Conservation (phyloP, 2,888 invertebrate genomes). For the Netelia inedita region DNA sequence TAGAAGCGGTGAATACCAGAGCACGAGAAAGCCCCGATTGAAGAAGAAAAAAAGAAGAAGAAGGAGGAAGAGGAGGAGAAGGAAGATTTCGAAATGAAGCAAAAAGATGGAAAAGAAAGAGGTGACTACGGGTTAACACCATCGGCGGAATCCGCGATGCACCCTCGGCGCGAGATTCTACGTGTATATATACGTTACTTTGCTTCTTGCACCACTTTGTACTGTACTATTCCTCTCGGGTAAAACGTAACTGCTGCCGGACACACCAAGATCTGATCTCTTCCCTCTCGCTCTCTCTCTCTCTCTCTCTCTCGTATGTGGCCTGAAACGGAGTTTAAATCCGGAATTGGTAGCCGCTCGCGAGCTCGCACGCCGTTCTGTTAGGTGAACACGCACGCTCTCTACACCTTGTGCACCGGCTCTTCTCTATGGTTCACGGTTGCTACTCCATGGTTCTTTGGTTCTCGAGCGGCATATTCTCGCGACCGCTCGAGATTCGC, state of each 20-base stretch:
- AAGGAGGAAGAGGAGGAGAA: constrained; percentile 5
- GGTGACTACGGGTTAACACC: constrained; percentile 64
- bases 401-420: not conserved
- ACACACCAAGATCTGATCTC: constrained; percentile 73
- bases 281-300: constrained; percentile 59
- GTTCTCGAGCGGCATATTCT: constrained; percentile 32
- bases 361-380: constrained; percentile 49
- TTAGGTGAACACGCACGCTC: constrained; percentile 46
- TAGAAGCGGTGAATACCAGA: constrained; percentile 48
- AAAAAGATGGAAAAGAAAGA: constrained; percentile 53
- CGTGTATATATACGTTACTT: constrained; percentile 26
- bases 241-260: constrained; percentile 65
- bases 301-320: constrained; percentile 56
- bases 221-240: constrained; percentile 53
- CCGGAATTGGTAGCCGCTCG: constrained; percentile 69
- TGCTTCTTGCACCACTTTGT: constrained; percentile 67
- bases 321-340: constrained; percentile 70
- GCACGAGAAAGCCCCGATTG: constrained; percentile 40
- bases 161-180: constrained; percentile 42
- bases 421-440: constrained; percentile 30
- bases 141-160: constrained; percentile 62
- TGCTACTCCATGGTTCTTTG: constrained; percentile 29
- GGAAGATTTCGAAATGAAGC: constrained; percentile 42
- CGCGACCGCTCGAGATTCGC: constrained; percentile 42
- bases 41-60: constrained; percentile 26